Evolutionary conservation across 2,888 invertebrate genomes (phyloP).

Genomic region (Rotaria socialis): DNA sequence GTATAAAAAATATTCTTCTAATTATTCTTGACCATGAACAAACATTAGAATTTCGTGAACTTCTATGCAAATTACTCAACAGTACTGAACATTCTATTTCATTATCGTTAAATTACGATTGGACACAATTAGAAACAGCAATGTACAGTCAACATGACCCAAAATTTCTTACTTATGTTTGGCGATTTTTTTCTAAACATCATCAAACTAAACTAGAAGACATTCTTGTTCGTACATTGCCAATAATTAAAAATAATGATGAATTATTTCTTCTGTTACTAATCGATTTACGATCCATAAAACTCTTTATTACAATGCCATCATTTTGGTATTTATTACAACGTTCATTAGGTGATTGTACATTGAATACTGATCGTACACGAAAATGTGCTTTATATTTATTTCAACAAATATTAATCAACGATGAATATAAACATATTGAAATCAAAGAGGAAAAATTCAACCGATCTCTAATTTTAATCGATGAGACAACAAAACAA

Average conservation of each 20-base stretch:
- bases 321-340: conserved; percentile 34
- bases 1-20: not conserved
- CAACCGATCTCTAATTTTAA: not conserved
- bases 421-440: conserved; percentile 7
- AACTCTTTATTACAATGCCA: not conserved
- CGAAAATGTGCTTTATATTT: conserved; percentile 29
- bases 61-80: conserved; percentile 10
- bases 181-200: not conserved
- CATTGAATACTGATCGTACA: not conserved
- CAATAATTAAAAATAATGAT: not conserved
- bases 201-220: not conserved
- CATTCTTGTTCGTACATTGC: not conserved
- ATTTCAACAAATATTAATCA: not conserved
- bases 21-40: not conserved
- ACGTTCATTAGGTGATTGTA: not conserved
- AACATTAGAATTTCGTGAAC: not conserved
- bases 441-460: not conserved
- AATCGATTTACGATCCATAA: not conserved
- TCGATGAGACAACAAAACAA: conserved; percentile 5
- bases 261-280: not conserved
- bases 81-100: not conserved
- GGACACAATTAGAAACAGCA: not conserved
- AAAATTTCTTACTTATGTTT: not conserved
- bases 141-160: not conserved
- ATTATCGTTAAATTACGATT: not conserved